phyloP scores from a whole-genome alignment of 1,140 invertebrate genomes.

The Proales similis region DNA sequence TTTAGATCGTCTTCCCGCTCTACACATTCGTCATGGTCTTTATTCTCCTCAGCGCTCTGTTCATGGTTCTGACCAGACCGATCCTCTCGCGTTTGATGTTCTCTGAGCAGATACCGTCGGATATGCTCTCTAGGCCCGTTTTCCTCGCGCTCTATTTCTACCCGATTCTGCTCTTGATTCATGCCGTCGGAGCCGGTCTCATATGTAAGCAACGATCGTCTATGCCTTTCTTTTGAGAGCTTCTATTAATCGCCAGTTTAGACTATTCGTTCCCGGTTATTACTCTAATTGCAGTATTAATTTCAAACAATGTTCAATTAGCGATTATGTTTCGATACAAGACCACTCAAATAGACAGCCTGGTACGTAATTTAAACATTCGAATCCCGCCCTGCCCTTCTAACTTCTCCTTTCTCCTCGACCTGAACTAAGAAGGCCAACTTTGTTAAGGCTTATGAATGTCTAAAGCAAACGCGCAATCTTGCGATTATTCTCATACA shows the following conservation, averaged over 20 bases:
- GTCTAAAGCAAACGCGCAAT: constrained; percentile 8
- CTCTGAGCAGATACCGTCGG: neutral
- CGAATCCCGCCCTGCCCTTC: neutral
- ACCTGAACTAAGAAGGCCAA: neutral
- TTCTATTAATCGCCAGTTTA: constrained; percentile 1
- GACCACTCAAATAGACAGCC: neutral
- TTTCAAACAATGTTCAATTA: constrained; percentile 37
- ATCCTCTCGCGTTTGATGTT: neutral
- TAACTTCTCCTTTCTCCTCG: neutral
- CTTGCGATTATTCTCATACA: constrained; percentile 13
- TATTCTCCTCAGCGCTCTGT: neutral
- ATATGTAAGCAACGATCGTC: constrained; percentile 24
- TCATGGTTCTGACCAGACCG: neutral
- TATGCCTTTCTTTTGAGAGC: neutral
- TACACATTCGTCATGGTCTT: constrained; percentile 31
- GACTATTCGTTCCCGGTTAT: constrained; percentile 27
- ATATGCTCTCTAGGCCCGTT: constrained; percentile 5
- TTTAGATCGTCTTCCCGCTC: constrained; percentile 22
- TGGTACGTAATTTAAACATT: constrained; percentile 10
- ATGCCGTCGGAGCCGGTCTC: constrained; percentile 1
- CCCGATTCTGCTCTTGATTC: constrained; percentile 16
- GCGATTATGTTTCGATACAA: constrained; percentile 14
- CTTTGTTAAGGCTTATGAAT: constrained; percentile 1
- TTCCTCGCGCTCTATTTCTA: constrained; percentile 24
- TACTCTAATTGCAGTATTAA: constrained; percentile 21